phyloP scores from a whole-genome alignment of 2,113 vertebrate genomes.

The Proteles cristata region DNA sequence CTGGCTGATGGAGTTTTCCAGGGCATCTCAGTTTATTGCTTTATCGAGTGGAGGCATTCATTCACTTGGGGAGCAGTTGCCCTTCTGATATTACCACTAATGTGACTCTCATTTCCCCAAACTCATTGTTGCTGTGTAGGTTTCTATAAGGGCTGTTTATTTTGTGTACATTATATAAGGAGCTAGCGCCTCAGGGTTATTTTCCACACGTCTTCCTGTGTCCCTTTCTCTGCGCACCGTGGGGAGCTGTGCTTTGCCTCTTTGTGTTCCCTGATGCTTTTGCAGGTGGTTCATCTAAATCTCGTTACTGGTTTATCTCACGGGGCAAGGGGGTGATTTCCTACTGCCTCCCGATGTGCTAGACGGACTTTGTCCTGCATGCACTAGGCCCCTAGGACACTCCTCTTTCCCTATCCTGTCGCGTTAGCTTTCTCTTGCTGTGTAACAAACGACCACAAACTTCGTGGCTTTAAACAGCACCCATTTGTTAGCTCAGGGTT shows the following conservation, averaged over 20 bases:
- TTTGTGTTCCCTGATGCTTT: not conserved
- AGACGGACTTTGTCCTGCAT: rapidly evolving
- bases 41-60: not conserved
- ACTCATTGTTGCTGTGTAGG: not conserved
- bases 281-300: not conserved
- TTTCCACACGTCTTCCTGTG: rapidly evolving
- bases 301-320: not conserved
- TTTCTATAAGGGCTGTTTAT: not conserved
- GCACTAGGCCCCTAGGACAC: not conserved
- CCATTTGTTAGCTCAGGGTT: not conserved
- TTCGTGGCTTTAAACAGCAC: not conserved
- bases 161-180: not conserved
- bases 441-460: not conserved
- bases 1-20: not conserved
- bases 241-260: not conserved
- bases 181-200: not conserved
- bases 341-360: not conserved
- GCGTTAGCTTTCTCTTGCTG: not conserved
- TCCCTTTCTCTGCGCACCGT: not conserved
- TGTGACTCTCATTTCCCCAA: not conserved
- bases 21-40: rapidly evolving
- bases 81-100: not conserved
- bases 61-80: not conserved
- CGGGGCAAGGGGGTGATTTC: rapidly evolving
- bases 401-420: not conserved